A percentile compares a stretch with the other conserved stretches of the same genome.
Conservation (phyloP, 2,888 invertebrate genomes). For the Hofmannophila pseudospretella region DNA sequence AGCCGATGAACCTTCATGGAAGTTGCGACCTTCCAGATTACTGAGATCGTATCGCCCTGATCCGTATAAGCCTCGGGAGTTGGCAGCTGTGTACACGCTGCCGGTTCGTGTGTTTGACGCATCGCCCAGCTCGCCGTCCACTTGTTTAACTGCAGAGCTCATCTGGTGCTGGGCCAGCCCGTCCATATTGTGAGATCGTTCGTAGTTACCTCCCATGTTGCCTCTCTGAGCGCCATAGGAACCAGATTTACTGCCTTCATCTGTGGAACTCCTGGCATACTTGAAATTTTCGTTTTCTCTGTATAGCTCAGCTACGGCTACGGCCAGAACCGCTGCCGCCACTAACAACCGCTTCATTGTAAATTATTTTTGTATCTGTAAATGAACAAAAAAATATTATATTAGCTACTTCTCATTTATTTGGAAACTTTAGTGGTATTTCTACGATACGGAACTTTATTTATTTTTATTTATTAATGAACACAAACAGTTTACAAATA, state of each 20-base stretch:
- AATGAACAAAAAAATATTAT: neutral
- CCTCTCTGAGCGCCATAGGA: slow-evolving; percentile 69
- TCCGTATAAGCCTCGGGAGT: slow-evolving; percentile 61
- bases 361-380: neutral
- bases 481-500: no score
- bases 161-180: slow-evolving; percentile 64
- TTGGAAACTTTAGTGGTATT: no score
- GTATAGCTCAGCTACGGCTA: slow-evolving; percentile 57
- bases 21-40: slow-evolving; percentile 60
- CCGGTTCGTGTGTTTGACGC: slow-evolving; percentile 52
- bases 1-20: slow-evolving; percentile 44
- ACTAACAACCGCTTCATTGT: slow-evolving; percentile 51
- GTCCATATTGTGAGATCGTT: slow-evolving; percentile 72
- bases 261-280: slow-evolving; percentile 66
- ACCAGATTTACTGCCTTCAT: slow-evolving; percentile 64
- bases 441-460: no score
- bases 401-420: no score
- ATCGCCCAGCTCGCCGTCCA: slow-evolving; percentile 64
- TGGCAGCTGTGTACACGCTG: slow-evolving; percentile 61
- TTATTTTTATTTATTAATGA: no score
- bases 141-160: slow-evolving; percentile 58
- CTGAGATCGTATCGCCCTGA: slow-evolving; percentile 54
- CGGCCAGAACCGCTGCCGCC: slow-evolving; percentile 41
- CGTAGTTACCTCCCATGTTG: slow-evolving; percentile 74
- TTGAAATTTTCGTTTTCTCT: slow-evolving; percentile 71